Percentiles rank a stretch among this genome's conserved stretches.
Conservation (phyloP, 2,113 vertebrate species). For the Alethe castanea region DNA sequence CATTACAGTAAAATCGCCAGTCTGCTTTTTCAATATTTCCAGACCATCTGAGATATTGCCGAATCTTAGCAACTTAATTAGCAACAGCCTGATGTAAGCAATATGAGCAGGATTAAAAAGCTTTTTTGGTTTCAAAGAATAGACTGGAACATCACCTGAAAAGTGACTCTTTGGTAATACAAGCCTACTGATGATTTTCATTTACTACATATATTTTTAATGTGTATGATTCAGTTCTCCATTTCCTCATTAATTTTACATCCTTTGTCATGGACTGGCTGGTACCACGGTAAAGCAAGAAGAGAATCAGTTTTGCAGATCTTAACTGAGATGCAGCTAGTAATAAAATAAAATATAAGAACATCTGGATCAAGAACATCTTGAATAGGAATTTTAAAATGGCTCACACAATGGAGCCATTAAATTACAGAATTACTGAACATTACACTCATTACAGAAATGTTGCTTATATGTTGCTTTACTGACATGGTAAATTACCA, state of each 20-base stretch:
- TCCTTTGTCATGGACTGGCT: not conserved
- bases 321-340: not conserved
- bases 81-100: not conserved
- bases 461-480: not conserved
- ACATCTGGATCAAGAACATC: not conserved
- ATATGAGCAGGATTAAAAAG: not conserved
- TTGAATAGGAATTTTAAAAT: not conserved
- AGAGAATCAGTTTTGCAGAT: not conserved
- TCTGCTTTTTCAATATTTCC: not conserved
- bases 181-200: not conserved
- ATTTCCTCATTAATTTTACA: not conserved
- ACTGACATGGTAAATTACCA: not conserved
- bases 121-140: not conserved
- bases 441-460: not conserved
- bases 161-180: not conserved
- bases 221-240: not conserved
- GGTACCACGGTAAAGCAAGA: not conserved
- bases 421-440: not conserved
- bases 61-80: not conserved
- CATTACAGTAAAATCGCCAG: not conserved
- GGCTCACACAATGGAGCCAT: not conserved
- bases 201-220: not conserved
- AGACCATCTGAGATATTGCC: not conserved
- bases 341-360: not conserved
- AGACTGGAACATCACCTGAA: not conserved